Evolutionary conservation across 2,113 vertebrate genomes (phyloP).

Genomic region (Protobothrops mucrosquamatus): DNA sequence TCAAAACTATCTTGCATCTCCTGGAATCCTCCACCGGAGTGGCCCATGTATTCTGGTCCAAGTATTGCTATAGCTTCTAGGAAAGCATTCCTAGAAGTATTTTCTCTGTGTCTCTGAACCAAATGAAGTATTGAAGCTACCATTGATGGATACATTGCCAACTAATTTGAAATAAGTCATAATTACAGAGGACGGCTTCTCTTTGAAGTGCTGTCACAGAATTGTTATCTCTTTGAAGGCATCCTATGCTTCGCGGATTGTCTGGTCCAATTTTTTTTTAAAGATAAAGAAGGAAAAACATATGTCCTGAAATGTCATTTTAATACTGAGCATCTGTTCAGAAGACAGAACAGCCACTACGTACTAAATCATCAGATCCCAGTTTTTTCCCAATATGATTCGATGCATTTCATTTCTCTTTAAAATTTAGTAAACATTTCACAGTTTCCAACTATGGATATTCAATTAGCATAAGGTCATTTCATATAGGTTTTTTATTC

Average conservation of each 20-base stretch:
- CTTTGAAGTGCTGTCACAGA: background rate
- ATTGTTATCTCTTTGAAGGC: background rate
- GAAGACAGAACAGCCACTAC: background rate
- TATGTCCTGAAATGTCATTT: background rate
- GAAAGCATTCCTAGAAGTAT: background rate
- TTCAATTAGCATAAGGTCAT: background rate
- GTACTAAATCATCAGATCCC: background rate
- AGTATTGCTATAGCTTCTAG: no score
- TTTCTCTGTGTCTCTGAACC: background rate
- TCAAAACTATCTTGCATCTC: background rate
- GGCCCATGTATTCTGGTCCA: background rate
- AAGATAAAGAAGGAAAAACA: background rate
- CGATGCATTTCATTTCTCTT: background rate
- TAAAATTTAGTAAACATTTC: background rate
- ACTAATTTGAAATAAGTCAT: background rate
- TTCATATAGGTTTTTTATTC: background rate
- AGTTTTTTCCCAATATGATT: background rate
- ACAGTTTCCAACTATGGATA: background rate
- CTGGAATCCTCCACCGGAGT: background rate
- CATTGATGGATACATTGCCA: background rate
- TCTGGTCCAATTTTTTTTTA: background rate
- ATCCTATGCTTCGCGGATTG: background rate
- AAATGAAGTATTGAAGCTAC: background rate
- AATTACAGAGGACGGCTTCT: background rate
- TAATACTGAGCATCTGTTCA: background rate